Conservation (phyloP, 2,797 vertebrate species). For the Amazona finschi region DNA sequence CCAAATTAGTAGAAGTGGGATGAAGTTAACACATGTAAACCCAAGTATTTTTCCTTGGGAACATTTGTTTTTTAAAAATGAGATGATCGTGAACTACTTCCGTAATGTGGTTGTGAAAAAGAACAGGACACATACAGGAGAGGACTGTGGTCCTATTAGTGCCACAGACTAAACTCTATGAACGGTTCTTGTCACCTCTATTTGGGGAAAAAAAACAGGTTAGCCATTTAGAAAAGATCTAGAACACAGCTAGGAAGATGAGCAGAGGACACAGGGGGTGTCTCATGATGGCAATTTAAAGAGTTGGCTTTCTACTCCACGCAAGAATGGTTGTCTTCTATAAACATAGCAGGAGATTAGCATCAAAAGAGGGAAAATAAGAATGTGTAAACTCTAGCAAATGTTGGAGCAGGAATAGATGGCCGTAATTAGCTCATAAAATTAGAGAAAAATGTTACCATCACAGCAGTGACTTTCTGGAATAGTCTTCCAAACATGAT, state of each 20-base stretch:
- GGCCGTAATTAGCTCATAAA: neutral
- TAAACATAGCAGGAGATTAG: neutral
- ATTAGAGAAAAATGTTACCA: neutral
- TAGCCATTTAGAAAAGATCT: neutral
- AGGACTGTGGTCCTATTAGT: neutral
- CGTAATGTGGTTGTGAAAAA: neutral
- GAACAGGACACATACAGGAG: neutral
- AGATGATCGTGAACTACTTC: neutral
- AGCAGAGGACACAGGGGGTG: neutral
- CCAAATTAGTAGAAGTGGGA: neutral
- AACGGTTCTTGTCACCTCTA: neutral
- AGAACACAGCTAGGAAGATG: neutral
- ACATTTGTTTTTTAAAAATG: neutral
- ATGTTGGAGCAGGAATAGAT: neutral
- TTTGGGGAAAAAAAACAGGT: neutral
- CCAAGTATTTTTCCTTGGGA: neutral
- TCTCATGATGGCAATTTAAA: neutral
- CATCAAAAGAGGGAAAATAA: neutral
- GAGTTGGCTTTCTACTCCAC: neutral
- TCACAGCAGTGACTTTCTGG: neutral
- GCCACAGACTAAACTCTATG: neutral
- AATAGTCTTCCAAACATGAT: neutral
- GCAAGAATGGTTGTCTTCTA: neutral
- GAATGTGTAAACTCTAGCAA: neutral
- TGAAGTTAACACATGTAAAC: neutral